Percentiles rank a stretch among this genome's conserved stretches.
Evolutionary conservation across 2,888 invertebrate species (phyloP).

Genomic region (Leptinotarsa peninsularis): DNA sequence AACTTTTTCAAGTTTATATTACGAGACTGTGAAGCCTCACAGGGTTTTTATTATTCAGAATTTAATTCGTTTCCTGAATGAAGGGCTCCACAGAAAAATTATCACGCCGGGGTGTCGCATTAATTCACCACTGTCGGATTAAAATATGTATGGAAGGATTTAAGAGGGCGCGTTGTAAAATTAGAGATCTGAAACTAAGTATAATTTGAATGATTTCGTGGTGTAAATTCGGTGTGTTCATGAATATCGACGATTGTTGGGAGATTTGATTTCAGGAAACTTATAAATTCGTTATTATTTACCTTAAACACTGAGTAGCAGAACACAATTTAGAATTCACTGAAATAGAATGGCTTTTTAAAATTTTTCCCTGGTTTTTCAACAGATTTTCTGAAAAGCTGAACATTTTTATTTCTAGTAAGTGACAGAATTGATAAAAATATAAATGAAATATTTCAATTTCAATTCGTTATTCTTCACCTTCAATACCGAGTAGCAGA

Average conservation of each 20-base stretch:
- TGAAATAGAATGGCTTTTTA: too few species aligned
- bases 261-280: background rate
- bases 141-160: constrained; percentile 16
- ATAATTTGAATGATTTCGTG: background rate
- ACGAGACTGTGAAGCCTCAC: constrained; percentile 64
- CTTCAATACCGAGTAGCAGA: too few species aligned
- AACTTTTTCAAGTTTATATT: constrained; percentile 10
- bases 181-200: background rate
- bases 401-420: too few species aligned
- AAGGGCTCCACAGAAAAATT: constrained; percentile 18
- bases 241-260: background rate
- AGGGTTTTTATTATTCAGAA: constrained; percentile 29
- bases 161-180: background rate
- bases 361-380: too few species aligned
- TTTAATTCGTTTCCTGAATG: constrained; percentile 29
- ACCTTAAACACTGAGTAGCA: too few species aligned
- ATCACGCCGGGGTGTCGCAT: constrained; percentile 25
- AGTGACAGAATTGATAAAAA: too few species aligned
- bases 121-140: constrained; percentile 21
- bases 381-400: too few species aligned
- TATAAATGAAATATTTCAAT: too few species aligned
- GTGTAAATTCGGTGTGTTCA: background rate
- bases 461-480: too few species aligned
- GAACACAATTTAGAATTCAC: too few species aligned
- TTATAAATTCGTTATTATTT: too few species aligned